These are phyloP conservation scores for Cariama cristata DNA, from an alignment of 2,113 vertebrate species.

Conservation along the genomic window DNA sequence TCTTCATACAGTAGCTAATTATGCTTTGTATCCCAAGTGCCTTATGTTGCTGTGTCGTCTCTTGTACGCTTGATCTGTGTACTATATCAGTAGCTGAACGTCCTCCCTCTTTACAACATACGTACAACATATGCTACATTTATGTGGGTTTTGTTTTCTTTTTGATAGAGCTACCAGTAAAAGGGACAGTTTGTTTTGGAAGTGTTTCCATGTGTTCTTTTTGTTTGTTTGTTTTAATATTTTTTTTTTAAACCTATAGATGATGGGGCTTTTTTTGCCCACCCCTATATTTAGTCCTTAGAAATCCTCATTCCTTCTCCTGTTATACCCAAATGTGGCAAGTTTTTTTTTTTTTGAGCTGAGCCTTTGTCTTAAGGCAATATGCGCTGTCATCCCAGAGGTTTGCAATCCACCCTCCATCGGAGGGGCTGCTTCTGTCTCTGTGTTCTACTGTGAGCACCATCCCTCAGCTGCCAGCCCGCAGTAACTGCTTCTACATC, in stretches of 20 bases:
- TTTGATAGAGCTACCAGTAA: slow-evolving; percentile 16
- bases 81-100: neutral
- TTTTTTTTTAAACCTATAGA: neutral
- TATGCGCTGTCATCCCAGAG: neutral
- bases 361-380: neutral
- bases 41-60: slow-evolving; percentile 45
- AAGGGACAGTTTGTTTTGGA: slow-evolving; percentile 55
- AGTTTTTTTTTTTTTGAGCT: neutral
- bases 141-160: neutral
- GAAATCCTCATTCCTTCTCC: neutral
- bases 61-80: neutral
- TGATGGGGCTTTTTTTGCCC: neutral
- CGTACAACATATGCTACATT: neutral
- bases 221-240: neutral
- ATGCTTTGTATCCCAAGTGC: slow-evolving; percentile 67
- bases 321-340: neutral
- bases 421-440: neutral
- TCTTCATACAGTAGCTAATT: neutral
- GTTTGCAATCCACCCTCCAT: neutral
- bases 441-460: neutral
- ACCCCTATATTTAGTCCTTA: neutral
- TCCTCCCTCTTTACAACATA: neutral
- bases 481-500: neutral
- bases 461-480: neutral
- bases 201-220: neutral